These are phyloP conservation scores for Strigops habroptila DNA, from an alignment of 2,113 vertebrate genomes.

Conservation along the genomic window DNA sequence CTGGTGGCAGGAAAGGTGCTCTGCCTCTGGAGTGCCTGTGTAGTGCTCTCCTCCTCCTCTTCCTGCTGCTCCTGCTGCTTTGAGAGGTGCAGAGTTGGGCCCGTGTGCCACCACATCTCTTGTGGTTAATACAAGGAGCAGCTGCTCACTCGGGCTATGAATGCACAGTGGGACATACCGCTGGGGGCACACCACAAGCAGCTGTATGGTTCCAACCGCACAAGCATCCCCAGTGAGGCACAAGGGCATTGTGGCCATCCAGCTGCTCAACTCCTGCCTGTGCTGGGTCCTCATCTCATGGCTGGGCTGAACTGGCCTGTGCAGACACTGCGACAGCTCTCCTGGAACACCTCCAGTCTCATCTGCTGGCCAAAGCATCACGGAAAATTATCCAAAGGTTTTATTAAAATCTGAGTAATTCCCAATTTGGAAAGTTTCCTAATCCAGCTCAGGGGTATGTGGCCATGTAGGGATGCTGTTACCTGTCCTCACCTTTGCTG, in stretches of 20 bases:
- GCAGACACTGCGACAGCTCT: background rate
- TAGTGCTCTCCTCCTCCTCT: background rate
- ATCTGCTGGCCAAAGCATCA: conserved; percentile 36
- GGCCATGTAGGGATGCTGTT: background rate
- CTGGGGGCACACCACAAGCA: background rate
- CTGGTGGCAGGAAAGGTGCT: background rate
- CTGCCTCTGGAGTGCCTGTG: background rate
- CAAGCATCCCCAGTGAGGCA: background rate
- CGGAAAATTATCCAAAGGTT: conserved; percentile 28
- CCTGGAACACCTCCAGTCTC: conserved; percentile 50
- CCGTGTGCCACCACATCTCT: accelerated
- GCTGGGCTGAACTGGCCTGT: background rate
- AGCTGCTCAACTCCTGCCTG: background rate
- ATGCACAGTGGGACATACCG: accelerated
- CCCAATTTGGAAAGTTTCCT: conserved; percentile 58
- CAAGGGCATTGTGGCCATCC: accelerated
- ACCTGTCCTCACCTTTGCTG: background rate
- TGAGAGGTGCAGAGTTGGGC: background rate
- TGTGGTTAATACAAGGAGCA: background rate
- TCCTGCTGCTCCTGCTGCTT: background rate
- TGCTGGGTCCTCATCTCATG: accelerated
- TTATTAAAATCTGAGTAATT: conserved; percentile 62
- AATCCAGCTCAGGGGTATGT: background rate
- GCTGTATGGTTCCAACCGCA: accelerated
- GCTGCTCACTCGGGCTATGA: background rate